Conservation (phyloP, 2,113 vertebrate species). For the Nothobranchius furzeri region DNA sequence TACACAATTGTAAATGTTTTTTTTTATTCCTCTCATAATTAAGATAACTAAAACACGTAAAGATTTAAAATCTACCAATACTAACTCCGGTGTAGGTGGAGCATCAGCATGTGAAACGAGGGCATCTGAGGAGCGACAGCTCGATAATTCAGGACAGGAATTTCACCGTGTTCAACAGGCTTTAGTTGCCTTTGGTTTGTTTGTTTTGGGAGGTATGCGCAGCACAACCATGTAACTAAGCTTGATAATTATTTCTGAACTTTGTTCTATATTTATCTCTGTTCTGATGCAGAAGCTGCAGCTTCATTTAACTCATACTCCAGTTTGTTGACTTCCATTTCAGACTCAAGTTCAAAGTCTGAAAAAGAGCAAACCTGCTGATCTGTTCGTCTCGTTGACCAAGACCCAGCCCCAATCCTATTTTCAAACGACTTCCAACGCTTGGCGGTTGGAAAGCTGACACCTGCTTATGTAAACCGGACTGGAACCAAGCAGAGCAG, state of each 20-base stretch:
- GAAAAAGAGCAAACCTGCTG: neutral
- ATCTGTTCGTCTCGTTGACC: neutral
- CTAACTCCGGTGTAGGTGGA: conserved; percentile 8
- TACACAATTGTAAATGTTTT: neutral
- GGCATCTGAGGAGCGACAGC: conserved; percentile 17
- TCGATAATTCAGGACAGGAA: conserved; percentile 38
- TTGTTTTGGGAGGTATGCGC: conserved; percentile 55
- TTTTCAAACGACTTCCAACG: conserved; percentile 38
- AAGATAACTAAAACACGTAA: conserved; percentile 9
- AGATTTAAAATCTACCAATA: neutral
- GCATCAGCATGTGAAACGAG: conserved; percentile 3
- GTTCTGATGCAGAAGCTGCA: neutral
- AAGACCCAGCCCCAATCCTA: neutral
- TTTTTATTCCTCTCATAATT: neutral
- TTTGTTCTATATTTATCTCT: conserved; percentile 9
- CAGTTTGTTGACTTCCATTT: neutral
- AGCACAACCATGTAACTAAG: conserved; percentile 13
- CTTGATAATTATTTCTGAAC: conserved; percentile 44
- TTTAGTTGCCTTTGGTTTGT: conserved; percentile 26
- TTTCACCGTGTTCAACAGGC: conserved; percentile 31
- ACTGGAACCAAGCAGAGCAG: conserved; percentile 21
- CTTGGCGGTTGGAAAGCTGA: conserved; percentile 62
- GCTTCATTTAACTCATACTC: neutral
- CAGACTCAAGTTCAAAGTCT: too few relatives aligned
- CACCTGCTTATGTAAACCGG: conserved; percentile 49